Evolutionary conservation across 2,888 invertebrate genomes (phyloP).

Genomic region (Ophion obscuratus): DNA sequence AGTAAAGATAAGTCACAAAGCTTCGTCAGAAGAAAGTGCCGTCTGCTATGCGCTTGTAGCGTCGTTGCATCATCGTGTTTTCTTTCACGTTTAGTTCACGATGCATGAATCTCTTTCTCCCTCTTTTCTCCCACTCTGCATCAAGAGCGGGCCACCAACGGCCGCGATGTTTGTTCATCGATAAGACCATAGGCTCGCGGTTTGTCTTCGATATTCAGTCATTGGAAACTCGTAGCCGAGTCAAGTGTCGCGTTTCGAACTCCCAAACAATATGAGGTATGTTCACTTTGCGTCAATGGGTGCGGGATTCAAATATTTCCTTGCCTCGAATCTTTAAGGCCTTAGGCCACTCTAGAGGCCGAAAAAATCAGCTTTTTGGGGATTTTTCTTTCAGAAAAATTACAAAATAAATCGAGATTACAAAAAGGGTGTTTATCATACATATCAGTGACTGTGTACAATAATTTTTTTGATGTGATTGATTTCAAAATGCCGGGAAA

Average conservation of each 20-base stretch:
- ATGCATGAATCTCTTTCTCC: neutral
- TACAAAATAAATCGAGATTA: too few species aligned
- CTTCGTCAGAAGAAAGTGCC: neutral
- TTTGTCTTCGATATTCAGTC: slow-evolving; percentile 38
- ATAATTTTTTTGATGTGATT: too few species aligned
- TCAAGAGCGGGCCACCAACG: slow-evolving; percentile 12
- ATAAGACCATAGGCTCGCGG: neutral
- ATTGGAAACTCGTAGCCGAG: slow-evolving; percentile 49
- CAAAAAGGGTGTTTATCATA: too few species aligned
- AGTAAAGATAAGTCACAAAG: neutral
- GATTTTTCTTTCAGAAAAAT: too few species aligned
- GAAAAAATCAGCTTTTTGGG: too few species aligned
- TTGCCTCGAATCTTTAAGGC: neutral
- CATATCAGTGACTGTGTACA: too few species aligned
- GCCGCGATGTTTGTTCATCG: slow-evolving; percentile 13
- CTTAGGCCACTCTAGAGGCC: too few species aligned
- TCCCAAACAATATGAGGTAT: slow-evolving; percentile 50
- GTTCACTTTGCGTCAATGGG: neutral
- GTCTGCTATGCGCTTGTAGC: neutral
- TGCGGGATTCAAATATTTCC: neutral
- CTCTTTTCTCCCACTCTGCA: slow-evolving; percentile 3
- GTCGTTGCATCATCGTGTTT: neutral
- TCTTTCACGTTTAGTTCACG: neutral
- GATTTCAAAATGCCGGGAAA: too few species aligned
- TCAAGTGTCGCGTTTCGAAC: slow-evolving; percentile 44